Evolutionary conservation across 2,888 invertebrate species (phyloP), one percentile per base, ranked within the genome.

Genomic region (Zootermopsis nevadensis): DNA sequence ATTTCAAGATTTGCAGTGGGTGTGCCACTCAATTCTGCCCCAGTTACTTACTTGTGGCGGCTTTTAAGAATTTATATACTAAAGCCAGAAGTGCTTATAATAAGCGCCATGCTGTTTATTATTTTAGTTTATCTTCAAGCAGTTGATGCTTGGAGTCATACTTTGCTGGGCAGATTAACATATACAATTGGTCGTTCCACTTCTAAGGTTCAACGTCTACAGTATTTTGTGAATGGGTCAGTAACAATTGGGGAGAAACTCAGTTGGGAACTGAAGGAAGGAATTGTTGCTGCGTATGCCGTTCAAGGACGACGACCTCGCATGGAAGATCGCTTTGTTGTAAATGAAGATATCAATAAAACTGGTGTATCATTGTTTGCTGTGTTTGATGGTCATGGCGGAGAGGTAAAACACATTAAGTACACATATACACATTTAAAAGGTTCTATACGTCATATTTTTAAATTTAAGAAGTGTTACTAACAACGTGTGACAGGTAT

Each of bases 351-450:
- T 88, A 94, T 97, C 82, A 95, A 95, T 88, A 93, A 94, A 86
- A 96, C 97, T 31, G 96, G 95, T 33, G 94, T 97, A 82, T 95
- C 97, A 31, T 91, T 98, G 84, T 97, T 96, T 90, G 98, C 97
- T 74, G 94, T 98, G 86, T 98, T 98, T 89, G 98, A 98, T 90
- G 98, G 98, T 0, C 98, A 98, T 89, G 98, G 98, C 80, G 98
- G 98, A 67, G 97, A 98, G 89, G 93, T 93, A 88, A 88, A 72
- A 60, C 10, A 33, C n/a, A n/a, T n/a, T n/a, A 27, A 74, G 2
- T 74, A 33, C 48, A 48, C 48, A 48, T 19, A 15, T 19, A 48
- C 19, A 48, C 1, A 48, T 48, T 48, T 1, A 0, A 48, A 0
- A 69, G 30, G 12, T 7, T 66, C 30, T 66, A 38, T 4, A 38